Percentiles rank a stretch among this genome's conserved stretches.
Conservation (phyloP, 2,113 vertebrate genomes). For the Circaetus gallicus region DNA sequence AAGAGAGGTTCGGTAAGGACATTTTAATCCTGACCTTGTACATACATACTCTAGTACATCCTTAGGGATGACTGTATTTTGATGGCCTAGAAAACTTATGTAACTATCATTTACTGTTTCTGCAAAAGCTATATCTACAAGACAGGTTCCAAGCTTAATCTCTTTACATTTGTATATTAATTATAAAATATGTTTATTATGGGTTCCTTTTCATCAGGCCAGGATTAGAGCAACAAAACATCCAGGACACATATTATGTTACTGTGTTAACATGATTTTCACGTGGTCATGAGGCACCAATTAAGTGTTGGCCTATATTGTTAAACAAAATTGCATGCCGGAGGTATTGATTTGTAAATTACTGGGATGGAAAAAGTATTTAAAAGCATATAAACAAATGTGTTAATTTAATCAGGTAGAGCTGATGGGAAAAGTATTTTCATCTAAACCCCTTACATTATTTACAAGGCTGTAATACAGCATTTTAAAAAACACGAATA, state of each 20-base stretch:
- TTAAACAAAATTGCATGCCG: constrained; percentile 33
- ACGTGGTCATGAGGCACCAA: constrained; percentile 16
- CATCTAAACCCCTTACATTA: not conserved
- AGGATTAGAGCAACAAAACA: constrained; percentile 1
- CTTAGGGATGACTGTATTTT: not conserved
- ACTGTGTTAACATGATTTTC: constrained; percentile 20
- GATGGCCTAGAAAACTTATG: constrained; percentile 49
- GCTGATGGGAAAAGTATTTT: not conserved
- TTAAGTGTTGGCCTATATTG: constrained; percentile 11
- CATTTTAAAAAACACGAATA: not conserved
- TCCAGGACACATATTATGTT: not conserved
- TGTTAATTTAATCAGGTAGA: constrained; percentile 8
- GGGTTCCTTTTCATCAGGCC: not conserved
- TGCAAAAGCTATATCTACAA: not conserved
- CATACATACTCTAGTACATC: not conserved
- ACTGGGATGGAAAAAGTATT: not conserved
- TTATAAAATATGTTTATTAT: constrained; percentile 1
- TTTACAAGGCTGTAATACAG: not conserved
- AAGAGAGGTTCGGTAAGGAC: constrained; percentile 13
- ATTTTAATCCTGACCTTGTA: constrained; percentile 37
- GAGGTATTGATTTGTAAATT: constrained; percentile 28
- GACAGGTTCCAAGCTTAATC: not conserved
- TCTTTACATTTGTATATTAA: not conserved
- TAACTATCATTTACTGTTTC: not conserved
- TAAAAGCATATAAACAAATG: not conserved